Evolutionary conservation across 2,797 vertebrate genomes (phyloP).

Genomic region (Anisognathus igniventris): DNA sequence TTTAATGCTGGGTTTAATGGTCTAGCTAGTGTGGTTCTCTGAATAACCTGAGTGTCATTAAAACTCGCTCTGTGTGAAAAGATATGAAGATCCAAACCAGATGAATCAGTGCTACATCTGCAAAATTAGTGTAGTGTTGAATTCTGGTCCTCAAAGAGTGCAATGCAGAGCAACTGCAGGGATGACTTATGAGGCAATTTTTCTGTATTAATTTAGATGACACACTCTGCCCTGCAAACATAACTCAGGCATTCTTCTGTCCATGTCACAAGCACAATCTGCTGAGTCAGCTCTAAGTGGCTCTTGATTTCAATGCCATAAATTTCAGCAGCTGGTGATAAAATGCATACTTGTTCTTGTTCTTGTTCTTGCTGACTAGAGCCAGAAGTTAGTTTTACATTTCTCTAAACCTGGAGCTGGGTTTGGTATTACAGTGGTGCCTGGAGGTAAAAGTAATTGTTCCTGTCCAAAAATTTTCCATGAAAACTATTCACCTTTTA

Average conservation of each 20-base stretch:
- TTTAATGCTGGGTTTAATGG: not conserved
- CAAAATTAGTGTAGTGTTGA: conserved; percentile 43
- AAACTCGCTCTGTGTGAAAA: not conserved
- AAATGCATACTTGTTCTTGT: not conserved
- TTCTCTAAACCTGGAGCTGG: not conserved
- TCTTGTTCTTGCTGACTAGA: not conserved
- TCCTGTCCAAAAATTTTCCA: not conserved
- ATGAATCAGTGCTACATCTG: conserved; percentile 4
- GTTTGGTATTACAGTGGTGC: not conserved
- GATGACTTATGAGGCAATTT: conserved; percentile 61
- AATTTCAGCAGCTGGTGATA: conserved; percentile 23
- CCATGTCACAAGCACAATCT: not conserved
- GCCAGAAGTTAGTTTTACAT: not conserved
- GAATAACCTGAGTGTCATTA: conserved; percentile 12
- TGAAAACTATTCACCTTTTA: not conserved
- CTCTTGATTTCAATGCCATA: conserved; percentile 8
- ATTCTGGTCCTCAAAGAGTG: conserved; percentile 19
- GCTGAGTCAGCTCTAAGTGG: conserved; percentile 21
- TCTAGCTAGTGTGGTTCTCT: not conserved
- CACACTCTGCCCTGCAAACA: conserved; percentile 22
- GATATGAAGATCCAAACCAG: not conserved
- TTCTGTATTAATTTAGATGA: conserved; percentile 54
- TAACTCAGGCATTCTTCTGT: conserved; percentile 7
- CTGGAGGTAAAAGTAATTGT: not conserved
- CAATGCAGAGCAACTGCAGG: not conserved